A percentile compares a stretch with the other conserved stretches of the same genome.
Evolutionary conservation across 1,140 invertebrate genomes (phyloP).

Genomic region (Papilio polytes): DNA sequence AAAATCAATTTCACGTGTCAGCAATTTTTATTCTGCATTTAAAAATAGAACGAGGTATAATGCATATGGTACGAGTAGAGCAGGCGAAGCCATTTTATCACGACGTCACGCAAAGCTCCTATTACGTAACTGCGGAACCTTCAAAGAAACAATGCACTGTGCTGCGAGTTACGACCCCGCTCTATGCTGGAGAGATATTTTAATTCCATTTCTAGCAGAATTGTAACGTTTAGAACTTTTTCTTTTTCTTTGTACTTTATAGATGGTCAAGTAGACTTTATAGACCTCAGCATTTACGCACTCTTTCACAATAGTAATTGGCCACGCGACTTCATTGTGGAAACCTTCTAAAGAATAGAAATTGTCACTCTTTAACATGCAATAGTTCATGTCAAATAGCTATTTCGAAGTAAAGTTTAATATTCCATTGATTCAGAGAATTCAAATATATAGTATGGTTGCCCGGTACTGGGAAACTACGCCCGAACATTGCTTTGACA

Average conservation of each 20-base stretch:
- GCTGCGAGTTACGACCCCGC: conserved; percentile 48
- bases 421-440: conserved; percentile 4
- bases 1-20: conserved; percentile 30
- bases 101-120: conserved; percentile 51
- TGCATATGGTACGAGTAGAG: conserved; percentile 31
- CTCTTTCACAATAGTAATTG: neutral
- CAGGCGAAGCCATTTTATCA: conserved; percentile 35
- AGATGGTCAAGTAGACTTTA: neutral
- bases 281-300: neutral
- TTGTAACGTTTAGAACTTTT: conserved; percentile 22
- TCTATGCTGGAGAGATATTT: conserved; percentile 23
- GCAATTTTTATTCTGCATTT: conserved; percentile 34
- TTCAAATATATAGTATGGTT: neutral
- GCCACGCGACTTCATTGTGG: neutral
- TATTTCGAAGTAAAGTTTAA: neutral
- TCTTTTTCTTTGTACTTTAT: neutral
- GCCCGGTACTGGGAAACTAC: neutral
- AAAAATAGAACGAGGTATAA: conserved; percentile 32
- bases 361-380: conserved; percentile 9
- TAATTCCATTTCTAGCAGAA: conserved; percentile 39
- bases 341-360: neutral
- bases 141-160: conserved; percentile 56
- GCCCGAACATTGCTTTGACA: neutral
- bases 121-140: conserved; percentile 46
- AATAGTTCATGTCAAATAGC: conserved; percentile 12